Evolutionary conservation across 2,113 vertebrate genomes (phyloP), one percentile per base, ranked within the genome.

Genomic region (Sceloporus tristichus): DNA sequence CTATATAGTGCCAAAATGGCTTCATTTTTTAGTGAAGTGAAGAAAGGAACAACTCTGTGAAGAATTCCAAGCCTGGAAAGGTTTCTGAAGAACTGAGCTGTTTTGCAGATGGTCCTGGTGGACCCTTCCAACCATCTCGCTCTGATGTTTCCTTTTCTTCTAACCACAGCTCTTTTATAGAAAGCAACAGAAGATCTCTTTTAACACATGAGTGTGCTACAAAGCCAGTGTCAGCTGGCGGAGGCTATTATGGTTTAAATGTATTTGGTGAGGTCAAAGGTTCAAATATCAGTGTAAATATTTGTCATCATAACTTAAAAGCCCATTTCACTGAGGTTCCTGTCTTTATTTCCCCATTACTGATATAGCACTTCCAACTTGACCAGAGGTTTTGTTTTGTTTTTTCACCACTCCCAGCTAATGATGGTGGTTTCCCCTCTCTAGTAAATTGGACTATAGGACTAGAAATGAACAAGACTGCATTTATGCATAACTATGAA

Each of bases 401-500:
- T 92, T 92, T 93, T 96, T 93, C 40, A 81, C 84, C 93, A 82
- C 59, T 75, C 38, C 16, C 9, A 68, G 38, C 73, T 23, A 21
- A 66, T 7, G 16, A 10, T 66, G 14, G 38, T 7, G 21, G 2
- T 34, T 90, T 62, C 19, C 1, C 59, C 71, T 40, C 83, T 89
- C 93, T 92, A 92, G 92, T 96, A 96, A 96, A 95, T 96, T 96
- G 95, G 90, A 84, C 91, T 94, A 6, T 90, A 94, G 5, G 86
- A 92, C 95, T 94, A 95, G 87, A 93, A 91, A 88, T 94, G 92
- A 75, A 92, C 94, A 90, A 95, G 94, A 96, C 93, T 89, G 88
- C 92, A 95, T 93, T 94, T 91, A 94, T 95, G 94, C 94, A 94
- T 96, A 94, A 96, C 93, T 93, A 96, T 93, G 90, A 94, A 91